Conservation (phyloP, 92 coral and sea anemone species). For the Epizoanthus scotinus region DNA sequence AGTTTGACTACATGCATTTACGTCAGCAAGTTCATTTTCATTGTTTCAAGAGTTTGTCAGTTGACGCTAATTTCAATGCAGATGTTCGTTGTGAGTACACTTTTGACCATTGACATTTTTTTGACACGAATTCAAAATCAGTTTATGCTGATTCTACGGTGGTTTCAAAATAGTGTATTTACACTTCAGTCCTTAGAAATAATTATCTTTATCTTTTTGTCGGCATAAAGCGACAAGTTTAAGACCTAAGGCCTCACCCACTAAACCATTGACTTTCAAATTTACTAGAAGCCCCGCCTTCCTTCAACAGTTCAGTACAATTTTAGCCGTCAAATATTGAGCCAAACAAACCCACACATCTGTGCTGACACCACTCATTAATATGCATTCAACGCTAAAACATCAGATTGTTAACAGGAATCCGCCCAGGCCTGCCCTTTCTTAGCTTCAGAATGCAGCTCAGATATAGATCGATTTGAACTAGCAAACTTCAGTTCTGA, state of each 20-base stretch:
- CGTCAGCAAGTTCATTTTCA: background rate
- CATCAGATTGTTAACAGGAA: constrained; percentile 23
- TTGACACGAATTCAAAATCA: background rate
- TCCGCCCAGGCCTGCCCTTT: constrained; percentile 31
- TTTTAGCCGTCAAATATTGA: constrained; percentile 18
- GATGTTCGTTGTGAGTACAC: constrained; percentile 1
- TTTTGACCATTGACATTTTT: constrained; percentile 11
- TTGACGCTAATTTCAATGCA: constrained; percentile 27
- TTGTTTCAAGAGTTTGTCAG: constrained; percentile 1
- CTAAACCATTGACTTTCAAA: background rate
- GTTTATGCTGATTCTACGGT: background rate
- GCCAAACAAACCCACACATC: constrained; percentile 27
- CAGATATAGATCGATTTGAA: background rate
- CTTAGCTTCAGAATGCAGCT: background rate
- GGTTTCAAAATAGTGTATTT: background rate
- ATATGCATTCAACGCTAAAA: constrained; percentile 18
- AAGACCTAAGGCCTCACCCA: background rate
- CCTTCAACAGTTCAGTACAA: background rate
- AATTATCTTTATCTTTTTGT: background rate
- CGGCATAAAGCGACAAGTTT: background rate
- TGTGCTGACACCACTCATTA: constrained; percentile 26
- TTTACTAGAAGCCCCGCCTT: constrained; percentile 1
- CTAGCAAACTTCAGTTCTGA: background rate
- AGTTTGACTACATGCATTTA: background rate
- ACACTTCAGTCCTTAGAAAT: background rate